A percentile compares a stretch with the other conserved stretches of the same genome.
These are phyloP conservation scores for Hartigia nigra DNA, from an alignment of 2,888 invertebrate genomes.

Conservation along the genomic window DNA sequence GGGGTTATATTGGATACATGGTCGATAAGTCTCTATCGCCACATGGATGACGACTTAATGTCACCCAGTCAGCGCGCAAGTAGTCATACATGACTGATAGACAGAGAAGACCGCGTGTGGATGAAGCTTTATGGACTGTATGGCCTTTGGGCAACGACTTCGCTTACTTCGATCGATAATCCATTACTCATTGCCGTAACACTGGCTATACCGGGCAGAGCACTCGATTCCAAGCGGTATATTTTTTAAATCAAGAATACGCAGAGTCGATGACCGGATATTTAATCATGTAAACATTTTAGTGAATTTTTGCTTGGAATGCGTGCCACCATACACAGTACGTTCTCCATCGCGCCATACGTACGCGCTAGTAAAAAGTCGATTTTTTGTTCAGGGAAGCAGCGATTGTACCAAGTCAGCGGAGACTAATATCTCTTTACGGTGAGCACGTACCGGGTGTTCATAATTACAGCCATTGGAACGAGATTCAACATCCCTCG, in stretches of 20 bases:
- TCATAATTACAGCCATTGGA: not conserved
- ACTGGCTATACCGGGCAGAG: not conserved
- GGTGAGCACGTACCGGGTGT: constrained; percentile 8
- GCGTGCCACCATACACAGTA: not conserved
- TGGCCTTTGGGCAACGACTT: not conserved
- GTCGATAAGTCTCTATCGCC: constrained; percentile 27
- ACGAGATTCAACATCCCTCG: not conserved
- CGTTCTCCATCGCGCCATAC: not conserved
- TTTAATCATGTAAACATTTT: constrained; percentile 8
- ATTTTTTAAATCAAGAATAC: not conserved
- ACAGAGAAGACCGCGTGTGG: not conserved
- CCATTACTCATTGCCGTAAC: not conserved
- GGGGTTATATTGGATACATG: constrained; percentile 12
- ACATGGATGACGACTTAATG: constrained; percentile 29
- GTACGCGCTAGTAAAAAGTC: not conserved
- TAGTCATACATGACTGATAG: not conserved
- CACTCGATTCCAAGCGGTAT: not conserved
- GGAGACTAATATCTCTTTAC: not conserved
- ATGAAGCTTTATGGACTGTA: not conserved
- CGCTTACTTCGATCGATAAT: not conserved
- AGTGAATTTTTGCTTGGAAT: constrained; percentile 2
- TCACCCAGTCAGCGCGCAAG: constrained; percentile 7
- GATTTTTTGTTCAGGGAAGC: not conserved
- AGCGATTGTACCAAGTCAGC: constrained; percentile 2
- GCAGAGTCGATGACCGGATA: not conserved